Percentiles rank a stretch among this genome's conserved stretches.
phyloP scores from a whole-genome alignment of 2,797 vertebrate genomes.

The Schizopygopsis malacanthus region DNA sequence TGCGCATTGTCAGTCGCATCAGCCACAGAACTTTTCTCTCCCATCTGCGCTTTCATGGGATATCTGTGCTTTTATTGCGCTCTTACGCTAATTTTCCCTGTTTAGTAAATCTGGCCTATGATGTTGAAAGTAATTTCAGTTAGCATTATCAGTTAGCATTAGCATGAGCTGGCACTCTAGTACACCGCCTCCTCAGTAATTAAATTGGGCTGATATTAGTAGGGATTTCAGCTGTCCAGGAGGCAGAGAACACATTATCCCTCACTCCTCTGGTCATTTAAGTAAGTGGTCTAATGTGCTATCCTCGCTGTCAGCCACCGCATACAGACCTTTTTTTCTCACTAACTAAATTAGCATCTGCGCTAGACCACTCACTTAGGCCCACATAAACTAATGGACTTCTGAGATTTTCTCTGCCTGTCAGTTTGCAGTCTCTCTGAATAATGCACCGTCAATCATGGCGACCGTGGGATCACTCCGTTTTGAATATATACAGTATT shows the following conservation, averaged over 20 bases:
- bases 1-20: background rate
- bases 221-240: conserved; percentile 11
- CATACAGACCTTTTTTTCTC: conserved; percentile 30
- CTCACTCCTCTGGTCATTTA: conserved; percentile 40
- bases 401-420: conserved; percentile 18
- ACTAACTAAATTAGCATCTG: conserved; percentile 44
- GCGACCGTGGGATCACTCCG: background rate
- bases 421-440: conserved; percentile 12
- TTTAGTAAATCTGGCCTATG: background rate
- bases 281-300: conserved; percentile 52
- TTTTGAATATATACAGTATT: conserved; percentile 1
- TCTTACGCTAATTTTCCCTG: background rate
- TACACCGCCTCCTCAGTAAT: conserved; percentile 22
- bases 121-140: conserved; percentile 10
- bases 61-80: background rate
- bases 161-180: background rate
- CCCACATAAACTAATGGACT: conserved; percentile 35
- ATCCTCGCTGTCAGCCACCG: conserved; percentile 13
- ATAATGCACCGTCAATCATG: conserved; percentile 14
- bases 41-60: background rate
- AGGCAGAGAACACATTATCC: conserved; percentile 37
- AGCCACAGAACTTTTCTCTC: background rate
- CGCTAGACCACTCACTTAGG: conserved; percentile 23
- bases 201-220: conserved; percentile 20
- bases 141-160: background rate